These are phyloP conservation scores for Neotragus moschatus DNA, from an alignment of 2,113 vertebrate genomes.

Conservation along the genomic window DNA sequence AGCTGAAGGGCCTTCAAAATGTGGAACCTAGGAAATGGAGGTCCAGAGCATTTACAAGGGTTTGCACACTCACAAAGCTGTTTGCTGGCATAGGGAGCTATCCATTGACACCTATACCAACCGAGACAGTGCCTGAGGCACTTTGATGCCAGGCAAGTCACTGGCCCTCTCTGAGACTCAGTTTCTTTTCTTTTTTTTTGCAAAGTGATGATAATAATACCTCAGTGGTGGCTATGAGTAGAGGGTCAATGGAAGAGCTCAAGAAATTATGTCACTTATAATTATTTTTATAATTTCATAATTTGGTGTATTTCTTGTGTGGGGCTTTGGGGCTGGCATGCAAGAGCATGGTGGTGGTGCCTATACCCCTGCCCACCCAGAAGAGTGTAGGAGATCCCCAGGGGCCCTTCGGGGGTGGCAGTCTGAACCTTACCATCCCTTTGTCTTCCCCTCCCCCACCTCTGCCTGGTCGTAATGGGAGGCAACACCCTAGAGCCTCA, in stretches of 20 bases:
- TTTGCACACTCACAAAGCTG: background rate
- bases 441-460: background rate
- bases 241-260: background rate
- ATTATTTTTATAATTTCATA: background rate
- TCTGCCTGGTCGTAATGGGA: background rate
- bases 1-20: background rate
- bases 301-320: background rate
- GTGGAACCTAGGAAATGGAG: background rate
- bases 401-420: background rate
- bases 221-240: background rate
- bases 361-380: background rate
- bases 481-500: background rate
- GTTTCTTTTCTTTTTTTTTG: background rate
- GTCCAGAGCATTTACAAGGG: background rate
- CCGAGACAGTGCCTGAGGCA: background rate
- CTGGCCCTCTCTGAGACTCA: background rate
- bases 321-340: background rate
- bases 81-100: background rate
- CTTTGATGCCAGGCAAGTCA: background rate
- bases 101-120: background rate
- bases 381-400: background rate
- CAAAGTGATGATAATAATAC: background rate
- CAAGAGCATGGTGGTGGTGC: background rate
- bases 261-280: background rate
- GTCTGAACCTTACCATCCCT: background rate